phyloP scores from a whole-genome alignment of 2,888 invertebrate species.

The Nomada fucata region DNA sequence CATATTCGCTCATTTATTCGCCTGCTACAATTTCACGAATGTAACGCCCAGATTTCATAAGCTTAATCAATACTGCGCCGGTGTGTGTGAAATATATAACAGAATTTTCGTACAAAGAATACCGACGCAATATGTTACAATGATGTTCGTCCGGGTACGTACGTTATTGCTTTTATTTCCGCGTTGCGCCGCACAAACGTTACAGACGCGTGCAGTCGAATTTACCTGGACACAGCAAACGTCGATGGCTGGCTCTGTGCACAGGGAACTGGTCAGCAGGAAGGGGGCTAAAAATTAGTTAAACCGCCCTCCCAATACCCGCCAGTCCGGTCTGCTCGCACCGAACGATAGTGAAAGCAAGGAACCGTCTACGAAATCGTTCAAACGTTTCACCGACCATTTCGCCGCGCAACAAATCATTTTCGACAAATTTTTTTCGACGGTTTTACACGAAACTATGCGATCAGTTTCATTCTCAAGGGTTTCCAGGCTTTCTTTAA shows the following conservation, averaged over 20 bases:
- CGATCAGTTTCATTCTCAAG: background rate
- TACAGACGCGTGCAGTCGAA: slow-evolving; percentile 48
- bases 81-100: background rate
- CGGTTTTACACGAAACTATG: background rate
- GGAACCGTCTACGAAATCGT: slow-evolving; percentile 38
- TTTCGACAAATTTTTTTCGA: background rate
- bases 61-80: background rate
- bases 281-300: slow-evolving; percentile 68
- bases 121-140: background rate
- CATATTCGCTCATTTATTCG: background rate
- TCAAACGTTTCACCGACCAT: slow-evolving; percentile 15
- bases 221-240: slow-evolving; percentile 51
- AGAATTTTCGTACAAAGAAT: background rate
- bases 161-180: slow-evolving; percentile 43
- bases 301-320: slow-evolving; percentile 55
- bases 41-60: background rate
- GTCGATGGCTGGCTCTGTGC: slow-evolving; percentile 38
- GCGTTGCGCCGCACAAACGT: slow-evolving; percentile 16
- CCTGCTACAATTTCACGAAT: background rate
- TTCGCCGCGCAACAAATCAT: background rate
- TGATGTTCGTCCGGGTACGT: background rate
- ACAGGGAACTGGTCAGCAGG: slow-evolving; percentile 31
- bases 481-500: too few relatives aligned
- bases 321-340: slow-evolving; percentile 26
- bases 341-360: slow-evolving; percentile 52